Evolutionary conservation across 2,797 vertebrate species (phyloP).

Genomic region (Adrianichthys oophorus): DNA sequence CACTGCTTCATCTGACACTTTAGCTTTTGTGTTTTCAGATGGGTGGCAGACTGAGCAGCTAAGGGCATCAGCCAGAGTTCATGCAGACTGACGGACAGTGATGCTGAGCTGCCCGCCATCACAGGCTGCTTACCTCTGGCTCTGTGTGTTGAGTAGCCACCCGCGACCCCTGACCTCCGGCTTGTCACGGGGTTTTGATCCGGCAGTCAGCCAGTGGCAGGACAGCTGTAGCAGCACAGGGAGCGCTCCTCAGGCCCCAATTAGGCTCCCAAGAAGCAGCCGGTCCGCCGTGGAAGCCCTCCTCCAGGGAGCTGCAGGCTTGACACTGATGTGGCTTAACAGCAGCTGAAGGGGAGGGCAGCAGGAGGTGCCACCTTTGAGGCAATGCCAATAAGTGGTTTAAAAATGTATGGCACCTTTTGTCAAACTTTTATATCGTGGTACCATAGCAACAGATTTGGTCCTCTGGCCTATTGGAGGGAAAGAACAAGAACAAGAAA

Average conservation of each 20-base stretch:
- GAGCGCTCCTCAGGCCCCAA: constrained; percentile 67
- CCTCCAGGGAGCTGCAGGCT: constrained; percentile 54
- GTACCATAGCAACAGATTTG: constrained; percentile 50
- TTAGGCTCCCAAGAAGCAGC: constrained; percentile 65
- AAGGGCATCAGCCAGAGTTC: constrained; percentile 53
- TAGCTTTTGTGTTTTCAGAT: constrained; percentile 2
- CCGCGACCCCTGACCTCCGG: constrained; percentile 60
- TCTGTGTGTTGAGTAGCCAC: constrained; percentile 51
- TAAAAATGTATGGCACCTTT: constrained; percentile 67
- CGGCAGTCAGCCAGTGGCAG: constrained; percentile 51
- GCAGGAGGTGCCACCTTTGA: constrained; percentile 70
- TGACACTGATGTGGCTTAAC: constrained; percentile 80
- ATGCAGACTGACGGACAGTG: constrained; percentile 32
- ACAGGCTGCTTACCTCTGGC: constrained; percentile 29
- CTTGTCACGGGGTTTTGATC: constrained; percentile 60
- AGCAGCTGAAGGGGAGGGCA: constrained; percentile 80
- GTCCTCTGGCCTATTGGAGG: constrained; percentile 25
- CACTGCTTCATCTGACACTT: constrained; percentile 11
- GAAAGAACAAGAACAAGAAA: constrained; percentile 18
- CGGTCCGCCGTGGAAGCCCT: constrained; percentile 41
- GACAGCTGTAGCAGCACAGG: constrained; percentile 69
- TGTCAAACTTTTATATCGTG: constrained; percentile 67
- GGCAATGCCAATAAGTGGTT: constrained; percentile 77
- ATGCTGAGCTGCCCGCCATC: constrained; percentile 29
- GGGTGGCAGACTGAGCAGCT: constrained; percentile 38